Evolutionary conservation across 2,888 invertebrate genomes (phyloP), one percentile per base, ranked within the genome.

Genomic region (Crocallis elinguaria): DNA sequence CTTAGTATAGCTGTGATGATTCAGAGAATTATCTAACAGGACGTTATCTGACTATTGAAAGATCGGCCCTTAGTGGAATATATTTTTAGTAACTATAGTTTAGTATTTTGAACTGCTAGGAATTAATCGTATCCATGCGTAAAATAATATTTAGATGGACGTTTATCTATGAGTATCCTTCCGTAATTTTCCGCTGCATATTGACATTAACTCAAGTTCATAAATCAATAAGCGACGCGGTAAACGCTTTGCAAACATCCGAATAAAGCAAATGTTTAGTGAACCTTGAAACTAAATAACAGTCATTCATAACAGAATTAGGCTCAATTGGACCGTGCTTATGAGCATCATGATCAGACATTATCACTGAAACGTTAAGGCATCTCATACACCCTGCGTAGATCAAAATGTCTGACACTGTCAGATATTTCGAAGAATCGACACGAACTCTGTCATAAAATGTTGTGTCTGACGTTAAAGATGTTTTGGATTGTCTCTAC

Each of bases 251-350:
- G 46, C 36, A 41, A 30, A 46, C 37, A 39, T 44, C 32, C 21
- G 16, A 25, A 32, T 23, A 36, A 29, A 35, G 19, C 30, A 36
- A 21, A 9, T 27, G 43, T 48, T 43, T 33, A 38, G 36, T 29
- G 43, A 54, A 38, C 53, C 53, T 54, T 54, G 53, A 43, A 43
- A 29, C 43, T 48, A 43, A 35, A 43, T 33, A 37, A 41, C 23
- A 45, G 32, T 37, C 25, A 49, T 54, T 49, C 21, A 39, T 39
- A 30, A 37, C 4, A 36, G 19, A 19, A 45, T 44, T 43, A 48
- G 32, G 36, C 46, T 52, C 46, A 53, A 54, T 46, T 53, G 53
- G 44, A 54, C 41, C 35, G 25, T 41, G 44, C 19, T 52, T 52
- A 45, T 39, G 27, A 46, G 36, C 30, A 30, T n/a, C n/a, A n/a